Base-by-base conservation (phyloP, 2,888 invertebrate species). In the Ophioninae sp. region DNA sequence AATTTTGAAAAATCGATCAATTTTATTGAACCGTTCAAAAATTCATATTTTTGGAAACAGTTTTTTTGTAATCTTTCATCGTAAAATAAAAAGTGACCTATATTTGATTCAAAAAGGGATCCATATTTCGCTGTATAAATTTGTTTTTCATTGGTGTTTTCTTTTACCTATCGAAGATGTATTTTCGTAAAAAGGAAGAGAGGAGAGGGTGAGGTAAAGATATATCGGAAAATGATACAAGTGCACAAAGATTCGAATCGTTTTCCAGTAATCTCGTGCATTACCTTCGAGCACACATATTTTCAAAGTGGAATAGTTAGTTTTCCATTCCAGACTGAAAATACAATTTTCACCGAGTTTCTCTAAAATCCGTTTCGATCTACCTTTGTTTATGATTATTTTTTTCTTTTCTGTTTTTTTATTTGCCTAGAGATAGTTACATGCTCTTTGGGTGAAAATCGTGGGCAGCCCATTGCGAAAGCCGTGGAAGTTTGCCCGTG, bases 401-500 rank as follows among this genome's bases (percentile, higher is more conserved):
- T 67, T 17, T 44, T 71, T 3, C 3, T 30, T 30, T 30, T 30
- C 30, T 69, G 13, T 17, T 71, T 64, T 64, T 58, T 17, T 30
- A 65, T 37, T 81, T 67, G 81, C 71, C 75, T 71, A 81, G 71
- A 65, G 72, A 76, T 76, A 81, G 81, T 81, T 76, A 72, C 65
- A 81, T 76, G 65, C 67, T 81, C 76, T 71, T 65, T 65, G 81
- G 59, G 59, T 65, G 65, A 72, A 76, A 76, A 65, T 76, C 51
- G 76, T 76, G 51, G 71, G 59, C 58, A 30, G 76, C 59, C 65
- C 71, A 67, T 58, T 37, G 65, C 51, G 30, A 64, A 39, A 59
- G 39, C 44, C 75, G 61, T 81, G 81, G 81, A 81, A 81, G 69
- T 69, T 81, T 81, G 81, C 81, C 76, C 81, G 72, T 80, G 80